Evolutionary conservation across 2,888 invertebrate species (phyloP).

Genomic region (Drosophila nigricruria): DNA sequence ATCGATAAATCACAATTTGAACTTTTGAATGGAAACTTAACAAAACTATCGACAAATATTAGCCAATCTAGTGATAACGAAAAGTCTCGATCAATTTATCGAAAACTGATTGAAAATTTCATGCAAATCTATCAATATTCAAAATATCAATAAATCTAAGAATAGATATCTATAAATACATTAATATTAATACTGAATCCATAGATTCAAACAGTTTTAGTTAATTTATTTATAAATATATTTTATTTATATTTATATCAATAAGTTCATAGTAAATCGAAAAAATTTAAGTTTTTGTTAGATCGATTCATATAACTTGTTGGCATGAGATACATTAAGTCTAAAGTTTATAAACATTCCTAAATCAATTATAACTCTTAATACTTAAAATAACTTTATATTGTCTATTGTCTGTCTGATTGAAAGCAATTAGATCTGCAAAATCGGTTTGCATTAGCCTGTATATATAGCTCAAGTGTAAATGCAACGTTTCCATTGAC

Average conservation of each 20-base stretch:
- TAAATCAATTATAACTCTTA: background rate
- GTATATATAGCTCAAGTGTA: background rate
- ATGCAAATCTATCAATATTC: background rate
- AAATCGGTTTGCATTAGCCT: background rate
- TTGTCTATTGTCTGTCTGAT: background rate
- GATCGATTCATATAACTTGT: no score
- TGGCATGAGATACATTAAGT: no score
- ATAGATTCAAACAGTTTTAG: no score
- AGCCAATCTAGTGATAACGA: background rate
- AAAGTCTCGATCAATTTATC: no score
- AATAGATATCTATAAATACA: background rate
- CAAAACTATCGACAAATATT: background rate
- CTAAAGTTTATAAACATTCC: background rate
- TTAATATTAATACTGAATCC: background rate
- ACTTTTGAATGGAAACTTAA: background rate
- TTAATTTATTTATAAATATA: no score
- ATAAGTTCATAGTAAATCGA: no score
- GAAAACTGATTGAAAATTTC: no score
- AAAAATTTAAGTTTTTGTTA: no score
- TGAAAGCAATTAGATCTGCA: background rate
- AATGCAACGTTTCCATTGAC: background rate
- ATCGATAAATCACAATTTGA: background rate
- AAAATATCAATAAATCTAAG: background rate
- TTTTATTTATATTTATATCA: no score
- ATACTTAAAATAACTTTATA: background rate